Evolutionary conservation across 2,888 invertebrate species (phyloP).

Genomic region (Troides helena): DNA sequence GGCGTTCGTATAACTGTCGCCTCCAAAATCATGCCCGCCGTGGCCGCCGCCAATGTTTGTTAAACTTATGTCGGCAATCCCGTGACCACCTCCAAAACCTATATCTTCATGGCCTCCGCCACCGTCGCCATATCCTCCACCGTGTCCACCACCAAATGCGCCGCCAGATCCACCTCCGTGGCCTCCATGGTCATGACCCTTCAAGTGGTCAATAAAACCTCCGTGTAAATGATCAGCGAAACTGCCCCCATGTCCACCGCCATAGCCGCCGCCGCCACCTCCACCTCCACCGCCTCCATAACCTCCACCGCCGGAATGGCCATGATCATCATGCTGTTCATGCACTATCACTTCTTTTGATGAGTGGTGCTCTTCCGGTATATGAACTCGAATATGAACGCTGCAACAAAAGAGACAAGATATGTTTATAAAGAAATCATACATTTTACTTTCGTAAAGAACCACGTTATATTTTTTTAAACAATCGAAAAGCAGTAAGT

Average conservation of each 20-base stretch:
- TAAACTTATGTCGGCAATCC: slow-evolving; percentile 31
- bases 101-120: slow-evolving; percentile 35
- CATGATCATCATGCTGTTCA: slow-evolving; percentile 60
- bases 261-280: slow-evolving; percentile 35
- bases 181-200: slow-evolving; percentile 38
- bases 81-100: slow-evolving; percentile 41
- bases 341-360: slow-evolving; percentile 71
- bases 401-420: slow-evolving; percentile 57
- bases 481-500: slow-evolving; percentile 11
- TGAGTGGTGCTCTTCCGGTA: slow-evolving; percentile 74
- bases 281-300: neutral
- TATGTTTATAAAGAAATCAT: neutral
- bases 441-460: slow-evolving; percentile 1
- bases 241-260: slow-evolving; percentile 46
- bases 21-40: slow-evolving; percentile 44
- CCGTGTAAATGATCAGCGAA: slow-evolving; percentile 55
- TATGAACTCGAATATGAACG: slow-evolving; percentile 79
- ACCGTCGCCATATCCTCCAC: slow-evolving; percentile 34
- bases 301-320: slow-evolving; percentile 50
- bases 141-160: slow-evolving; percentile 37
- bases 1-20: slow-evolving; percentile 70
- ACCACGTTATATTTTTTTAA: slow-evolving; percentile 28
- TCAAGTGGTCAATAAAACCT: slow-evolving; percentile 56
- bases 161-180: slow-evolving; percentile 40
- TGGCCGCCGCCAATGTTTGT: slow-evolving; percentile 34